Percentiles rank a stretch among this genome's conserved stretches.
These are phyloP conservation scores for Lycaena phlaeas DNA, from an alignment of 2,888 invertebrate genomes.

Conservation along the genomic window DNA sequence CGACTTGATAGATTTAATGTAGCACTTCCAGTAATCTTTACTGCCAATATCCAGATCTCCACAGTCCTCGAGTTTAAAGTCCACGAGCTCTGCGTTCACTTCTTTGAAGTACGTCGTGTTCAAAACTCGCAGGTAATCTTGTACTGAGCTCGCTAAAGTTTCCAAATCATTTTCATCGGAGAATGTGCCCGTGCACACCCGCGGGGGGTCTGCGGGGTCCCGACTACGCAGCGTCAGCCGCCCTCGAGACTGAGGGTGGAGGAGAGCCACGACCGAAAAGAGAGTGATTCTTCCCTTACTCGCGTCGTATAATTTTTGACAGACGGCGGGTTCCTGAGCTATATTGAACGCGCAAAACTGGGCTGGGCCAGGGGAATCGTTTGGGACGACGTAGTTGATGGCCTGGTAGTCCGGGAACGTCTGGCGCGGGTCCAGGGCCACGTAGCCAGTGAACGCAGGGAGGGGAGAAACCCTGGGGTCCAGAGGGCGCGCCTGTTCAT, in stretches of 20 bases:
- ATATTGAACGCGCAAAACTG: slow-evolving; percentile 25
- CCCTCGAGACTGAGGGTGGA: slow-evolving; percentile 29
- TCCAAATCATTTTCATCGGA: slow-evolving; percentile 27
- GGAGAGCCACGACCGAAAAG: slow-evolving; percentile 16
- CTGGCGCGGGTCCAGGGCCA: slow-evolving; percentile 20
- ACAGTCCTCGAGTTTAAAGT: slow-evolving; percentile 54
- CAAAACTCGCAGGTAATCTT: slow-evolving; percentile 26
- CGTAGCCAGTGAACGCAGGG: slow-evolving; percentile 21
- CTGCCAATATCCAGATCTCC: slow-evolving; percentile 67
- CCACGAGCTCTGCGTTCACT: slow-evolving; percentile 24
- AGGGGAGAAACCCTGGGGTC: slow-evolving; percentile 13
- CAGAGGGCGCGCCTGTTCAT: neutral
- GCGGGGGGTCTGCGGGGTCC: slow-evolving; percentile 26
- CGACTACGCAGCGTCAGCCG: slow-evolving; percentile 24
- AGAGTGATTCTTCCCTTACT: slow-evolving; percentile 19
- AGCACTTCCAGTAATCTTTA: slow-evolving; percentile 75
- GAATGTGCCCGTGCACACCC: slow-evolving; percentile 23
- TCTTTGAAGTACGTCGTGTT: slow-evolving; percentile 29
- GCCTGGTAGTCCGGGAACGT: slow-evolving; percentile 27
- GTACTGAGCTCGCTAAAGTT: slow-evolving; percentile 23
- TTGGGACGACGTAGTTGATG: slow-evolving; percentile 22
- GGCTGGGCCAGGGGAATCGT: slow-evolving; percentile 18
- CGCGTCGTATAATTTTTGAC: slow-evolving; percentile 21
- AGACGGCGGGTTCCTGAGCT: slow-evolving; percentile 25
- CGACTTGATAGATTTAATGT: slow-evolving; percentile 56